Conservation (phyloP, 2,888 invertebrate species). For the Panzeria rudis region DNA sequence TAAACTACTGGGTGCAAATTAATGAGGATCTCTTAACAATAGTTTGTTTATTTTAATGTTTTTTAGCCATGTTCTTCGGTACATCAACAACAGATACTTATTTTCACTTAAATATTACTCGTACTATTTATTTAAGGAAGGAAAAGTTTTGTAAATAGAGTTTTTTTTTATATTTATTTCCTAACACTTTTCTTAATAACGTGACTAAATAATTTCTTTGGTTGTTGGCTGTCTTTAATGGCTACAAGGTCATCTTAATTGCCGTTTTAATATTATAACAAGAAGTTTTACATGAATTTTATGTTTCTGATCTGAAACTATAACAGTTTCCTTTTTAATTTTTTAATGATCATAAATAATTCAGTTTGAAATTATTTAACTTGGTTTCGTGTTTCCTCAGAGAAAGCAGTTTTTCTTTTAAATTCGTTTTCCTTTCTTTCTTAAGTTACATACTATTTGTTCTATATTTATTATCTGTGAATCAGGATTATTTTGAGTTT, state of each 20-base stretch:
- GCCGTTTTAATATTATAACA: constrained; percentile 10
- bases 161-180: background rate
- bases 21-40: constrained; percentile 60
- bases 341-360: background rate
- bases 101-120: background rate
- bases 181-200: constrained; percentile 63
- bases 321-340: background rate
- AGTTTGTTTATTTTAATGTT: constrained; percentile 55
- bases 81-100: background rate
- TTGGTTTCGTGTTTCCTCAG: constrained; percentile 13
- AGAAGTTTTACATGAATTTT: background rate
- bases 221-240: constrained; percentile 11
- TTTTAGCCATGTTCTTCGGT: constrained; percentile 26
- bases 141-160: background rate
- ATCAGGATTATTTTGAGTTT: background rate
- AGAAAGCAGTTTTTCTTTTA: constrained; percentile 9
- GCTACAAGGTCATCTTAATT: constrained; percentile 65
- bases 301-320: background rate
- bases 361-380: constrained; percentile 13
- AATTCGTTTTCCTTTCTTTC: background rate
- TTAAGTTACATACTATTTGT: background rate
- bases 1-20: constrained; percentile 42
- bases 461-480: background rate
- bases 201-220: constrained; percentile 62
- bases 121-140: constrained; percentile 8